Evolutionary conservation across 2,113 vertebrate species (phyloP).

Genomic region (Brachyistius frenatus): DNA sequence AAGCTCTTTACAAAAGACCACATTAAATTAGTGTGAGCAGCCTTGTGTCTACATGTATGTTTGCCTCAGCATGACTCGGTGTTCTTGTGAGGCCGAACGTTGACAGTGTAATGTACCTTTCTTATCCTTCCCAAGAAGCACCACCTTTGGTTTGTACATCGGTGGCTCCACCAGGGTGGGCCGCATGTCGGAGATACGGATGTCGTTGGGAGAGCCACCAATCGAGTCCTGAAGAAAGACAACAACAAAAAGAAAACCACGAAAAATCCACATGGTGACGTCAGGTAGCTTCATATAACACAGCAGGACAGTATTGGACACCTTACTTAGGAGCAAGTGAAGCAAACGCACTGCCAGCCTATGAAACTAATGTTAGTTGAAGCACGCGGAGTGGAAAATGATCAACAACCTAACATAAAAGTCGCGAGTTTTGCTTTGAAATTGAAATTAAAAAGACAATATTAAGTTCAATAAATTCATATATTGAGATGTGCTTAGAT

Average conservation of each 20-base stretch:
- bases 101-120: conserved; percentile 87
- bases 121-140: conserved; percentile 97
- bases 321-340: background rate
- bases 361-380: background rate
- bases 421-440: background rate
- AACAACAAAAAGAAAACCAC: background rate
- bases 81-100: background rate
- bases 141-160: conserved; percentile 98
- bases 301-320: background rate
- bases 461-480: background rate
- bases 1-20: conserved; percentile 42
- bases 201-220: conserved; percentile 95
- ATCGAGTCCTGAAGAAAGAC: conserved; percentile 90
- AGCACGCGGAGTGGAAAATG: background rate
- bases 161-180: conserved; percentile 96
- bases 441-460: background rate
- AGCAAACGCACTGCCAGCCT: background rate
- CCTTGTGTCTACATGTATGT: conserved; percentile 2
- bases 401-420: background rate
- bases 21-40: conserved; percentile 47
- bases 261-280: background rate
- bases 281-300: background rate
- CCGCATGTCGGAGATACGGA: conserved; percentile 98
- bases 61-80: background rate
- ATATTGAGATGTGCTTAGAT: background rate